phyloP scores from a whole-genome alignment of 2,113 vertebrate species.

The Macquaria australasica region DNA sequence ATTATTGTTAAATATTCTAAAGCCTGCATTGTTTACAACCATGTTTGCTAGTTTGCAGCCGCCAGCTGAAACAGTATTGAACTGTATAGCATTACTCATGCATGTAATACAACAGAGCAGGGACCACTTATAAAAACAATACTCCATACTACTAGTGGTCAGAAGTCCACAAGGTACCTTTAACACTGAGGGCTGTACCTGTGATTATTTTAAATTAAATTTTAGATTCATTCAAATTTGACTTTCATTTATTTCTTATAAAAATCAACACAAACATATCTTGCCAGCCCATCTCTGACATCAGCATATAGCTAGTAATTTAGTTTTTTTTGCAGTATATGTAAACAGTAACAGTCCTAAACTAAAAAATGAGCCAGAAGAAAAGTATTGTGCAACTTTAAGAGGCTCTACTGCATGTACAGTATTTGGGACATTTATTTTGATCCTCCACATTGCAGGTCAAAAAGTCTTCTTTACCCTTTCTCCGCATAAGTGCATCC shows the following conservation, averaged over 20 bases:
- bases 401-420: background rate
- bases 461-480: background rate
- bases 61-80: background rate
- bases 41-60: background rate
- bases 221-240: background rate
- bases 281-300: background rate
- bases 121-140: background rate
- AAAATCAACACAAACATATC: background rate
- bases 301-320: background rate
- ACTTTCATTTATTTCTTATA: background rate
- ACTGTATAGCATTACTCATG: too few relatives aligned
- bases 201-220: background rate
- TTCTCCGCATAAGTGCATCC: constrained; percentile 16
- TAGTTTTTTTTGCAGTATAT: background rate
- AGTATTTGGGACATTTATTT: constrained; percentile 18
- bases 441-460: constrained; percentile 7
- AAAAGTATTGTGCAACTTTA: background rate
- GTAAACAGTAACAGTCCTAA: background rate
- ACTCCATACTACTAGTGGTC: background rate
- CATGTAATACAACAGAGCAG: background rate
- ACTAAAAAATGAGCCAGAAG: background rate
- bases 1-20: background rate
- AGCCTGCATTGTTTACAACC: background rate
- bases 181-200: background rate
- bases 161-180: background rate